Evolutionary conservation across 2,113 vertebrate species (phyloP).

Genomic region (Lathamus discolor): DNA sequence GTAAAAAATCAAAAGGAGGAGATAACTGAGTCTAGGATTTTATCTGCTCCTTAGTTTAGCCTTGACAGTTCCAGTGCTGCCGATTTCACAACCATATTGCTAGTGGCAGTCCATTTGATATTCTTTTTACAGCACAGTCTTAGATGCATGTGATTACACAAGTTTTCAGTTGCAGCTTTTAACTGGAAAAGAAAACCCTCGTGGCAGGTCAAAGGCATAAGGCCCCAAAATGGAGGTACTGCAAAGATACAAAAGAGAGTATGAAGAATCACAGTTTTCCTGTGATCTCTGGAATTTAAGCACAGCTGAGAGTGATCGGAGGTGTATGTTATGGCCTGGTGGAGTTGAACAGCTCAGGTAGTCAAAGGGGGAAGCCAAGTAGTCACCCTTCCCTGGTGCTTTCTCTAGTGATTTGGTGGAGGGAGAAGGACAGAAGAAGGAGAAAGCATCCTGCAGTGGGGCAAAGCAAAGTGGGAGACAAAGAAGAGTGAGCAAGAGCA

Average conservation of each 20-base stretch:
- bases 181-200: not conserved
- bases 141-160: not conserved
- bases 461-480: not conserved
- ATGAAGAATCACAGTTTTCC: not conserved
- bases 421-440: not conserved
- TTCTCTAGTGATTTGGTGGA: not conserved
- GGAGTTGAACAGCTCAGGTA: not conserved
- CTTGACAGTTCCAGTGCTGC: not conserved
- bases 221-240: not conserved
- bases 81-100: not conserved
- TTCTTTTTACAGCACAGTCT: not conserved
- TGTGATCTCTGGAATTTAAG: not conserved
- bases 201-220: accelerated
- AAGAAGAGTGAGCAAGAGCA: not conserved
- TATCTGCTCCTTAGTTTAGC: not conserved
- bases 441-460: not conserved
- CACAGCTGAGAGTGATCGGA: not conserved
- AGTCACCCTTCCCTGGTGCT: not conserved
- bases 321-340: not conserved
- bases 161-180: not conserved
- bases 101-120: not conserved
- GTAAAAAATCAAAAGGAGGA: not conserved
- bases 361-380: not conserved
- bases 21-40: not conserved
- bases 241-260: not conserved